Evolutionary conservation across 2,797 vertebrate species (phyloP).

Genomic region (Sibirionetta formosa): DNA sequence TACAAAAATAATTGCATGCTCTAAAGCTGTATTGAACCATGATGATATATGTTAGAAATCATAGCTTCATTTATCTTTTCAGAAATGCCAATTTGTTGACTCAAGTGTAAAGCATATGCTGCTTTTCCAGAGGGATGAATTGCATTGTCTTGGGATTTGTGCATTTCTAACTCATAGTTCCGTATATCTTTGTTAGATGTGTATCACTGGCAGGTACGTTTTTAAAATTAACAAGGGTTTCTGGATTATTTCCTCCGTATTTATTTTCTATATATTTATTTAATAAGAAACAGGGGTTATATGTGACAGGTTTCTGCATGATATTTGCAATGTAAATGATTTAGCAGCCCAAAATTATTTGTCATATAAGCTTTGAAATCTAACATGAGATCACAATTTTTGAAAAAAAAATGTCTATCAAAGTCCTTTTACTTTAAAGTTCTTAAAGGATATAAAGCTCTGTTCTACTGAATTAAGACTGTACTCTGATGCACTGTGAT

Average conservation of each 20-base stretch:
- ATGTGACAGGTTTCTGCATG: neutral
- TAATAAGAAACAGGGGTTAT: neutral
- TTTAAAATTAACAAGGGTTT: neutral
- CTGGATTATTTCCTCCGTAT: neutral
- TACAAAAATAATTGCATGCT: neutral
- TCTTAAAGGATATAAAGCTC: neutral
- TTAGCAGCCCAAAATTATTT: neutral
- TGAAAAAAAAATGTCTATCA: neutral
- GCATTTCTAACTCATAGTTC: conserved; percentile 20
- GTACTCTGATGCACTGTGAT: neutral
- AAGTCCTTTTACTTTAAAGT: neutral
- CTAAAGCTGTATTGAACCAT: neutral
- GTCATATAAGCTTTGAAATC: neutral
- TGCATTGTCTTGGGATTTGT: neutral
- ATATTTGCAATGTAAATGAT: neutral
- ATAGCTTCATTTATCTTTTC: conserved; percentile 11
- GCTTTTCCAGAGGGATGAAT: conserved; percentile 5
- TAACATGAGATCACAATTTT: neutral
- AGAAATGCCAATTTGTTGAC: conserved; percentile 52
- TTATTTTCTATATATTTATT: neutral
- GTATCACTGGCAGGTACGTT: neutral
- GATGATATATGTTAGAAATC: conserved; percentile 5
- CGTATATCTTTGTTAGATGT: neutral
- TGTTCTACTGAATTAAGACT: neutral
- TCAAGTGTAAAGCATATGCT: conserved; percentile 42